Conservation (phyloP, 2,888 invertebrate species). For the Phalera bucephala region DNA sequence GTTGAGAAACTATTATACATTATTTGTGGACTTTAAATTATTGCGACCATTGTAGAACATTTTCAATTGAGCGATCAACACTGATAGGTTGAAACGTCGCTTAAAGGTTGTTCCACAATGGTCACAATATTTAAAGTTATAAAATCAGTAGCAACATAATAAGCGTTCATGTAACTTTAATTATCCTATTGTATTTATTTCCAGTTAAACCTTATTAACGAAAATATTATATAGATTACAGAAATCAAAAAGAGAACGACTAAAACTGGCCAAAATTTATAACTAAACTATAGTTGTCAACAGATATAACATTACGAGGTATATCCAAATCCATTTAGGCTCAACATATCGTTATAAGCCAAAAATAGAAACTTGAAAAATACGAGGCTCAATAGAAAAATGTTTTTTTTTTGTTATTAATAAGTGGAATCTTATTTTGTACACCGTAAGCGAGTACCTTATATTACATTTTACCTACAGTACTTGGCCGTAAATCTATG, state of each 20-base stretch:
- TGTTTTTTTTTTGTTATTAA: slow-evolving; percentile 14
- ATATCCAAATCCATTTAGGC: slow-evolving; percentile 35
- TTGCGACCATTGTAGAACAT: slow-evolving; percentile 33
- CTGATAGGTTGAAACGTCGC: slow-evolving; percentile 9
- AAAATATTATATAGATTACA: slow-evolving; percentile 51
- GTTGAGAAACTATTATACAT: slow-evolving; percentile 63
- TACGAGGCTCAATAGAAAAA: neutral
- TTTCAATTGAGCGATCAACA: neutral
- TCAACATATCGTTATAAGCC: slow-evolving; percentile 52
- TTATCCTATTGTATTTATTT: slow-evolving; percentile 67
- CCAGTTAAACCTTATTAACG: slow-evolving; percentile 56
- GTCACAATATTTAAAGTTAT: slow-evolving; percentile 35
- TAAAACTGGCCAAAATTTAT: slow-evolving; percentile 64
- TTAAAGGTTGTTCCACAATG: slow-evolving; percentile 28
- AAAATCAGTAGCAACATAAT: slow-evolving; percentile 64
- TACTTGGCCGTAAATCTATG: slow-evolving; percentile 79
- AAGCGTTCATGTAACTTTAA: slow-evolving; percentile 66
- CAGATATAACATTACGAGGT: slow-evolving; percentile 42
- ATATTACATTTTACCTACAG: slow-evolving; percentile 65
- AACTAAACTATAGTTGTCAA: slow-evolving; percentile 42
- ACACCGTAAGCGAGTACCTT: slow-evolving; percentile 66
- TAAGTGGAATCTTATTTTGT: slow-evolving; percentile 63
- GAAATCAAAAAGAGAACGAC: slow-evolving; percentile 38
- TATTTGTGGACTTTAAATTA: slow-evolving; percentile 41
- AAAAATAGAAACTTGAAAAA: slow-evolving; percentile 39